Conservation (phyloP, 2,113 vertebrate species). For the Vidua chalybeata region DNA sequence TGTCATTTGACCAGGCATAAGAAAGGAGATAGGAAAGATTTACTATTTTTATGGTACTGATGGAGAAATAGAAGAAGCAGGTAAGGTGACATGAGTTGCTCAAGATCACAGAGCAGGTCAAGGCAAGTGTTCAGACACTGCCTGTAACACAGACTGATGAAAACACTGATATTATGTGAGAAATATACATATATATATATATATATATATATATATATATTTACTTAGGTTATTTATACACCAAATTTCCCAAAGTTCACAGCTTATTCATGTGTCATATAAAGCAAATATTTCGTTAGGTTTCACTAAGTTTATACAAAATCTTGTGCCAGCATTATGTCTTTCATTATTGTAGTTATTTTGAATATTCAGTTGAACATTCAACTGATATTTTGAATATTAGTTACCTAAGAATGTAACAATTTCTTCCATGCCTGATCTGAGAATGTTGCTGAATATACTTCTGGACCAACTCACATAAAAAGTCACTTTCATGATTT, state of each 20-base stretch:
- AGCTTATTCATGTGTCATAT: background rate
- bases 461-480: background rate
- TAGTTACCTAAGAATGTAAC: background rate
- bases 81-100: background rate
- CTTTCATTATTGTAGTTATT: background rate
- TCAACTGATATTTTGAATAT: background rate
- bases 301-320: background rate
- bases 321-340: background rate
- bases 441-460: background rate
- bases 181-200: background rate
- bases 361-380: background rate
- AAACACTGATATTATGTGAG: background rate
- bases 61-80: slow-evolving; percentile 1
- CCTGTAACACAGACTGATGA: background rate
- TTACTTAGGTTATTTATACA: background rate
- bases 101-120: background rate
- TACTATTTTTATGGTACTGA: background rate
- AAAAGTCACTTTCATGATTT: background rate
- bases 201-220: background rate
- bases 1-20: background rate
- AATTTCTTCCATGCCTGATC: background rate
- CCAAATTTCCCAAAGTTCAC: background rate
- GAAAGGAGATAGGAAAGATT: slow-evolving; percentile 1
- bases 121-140: background rate
- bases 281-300: background rate